These are phyloP conservation scores for Rotaria sp. DNA, from an alignment of 2,888 invertebrate species.

Conservation along the genomic window DNA sequence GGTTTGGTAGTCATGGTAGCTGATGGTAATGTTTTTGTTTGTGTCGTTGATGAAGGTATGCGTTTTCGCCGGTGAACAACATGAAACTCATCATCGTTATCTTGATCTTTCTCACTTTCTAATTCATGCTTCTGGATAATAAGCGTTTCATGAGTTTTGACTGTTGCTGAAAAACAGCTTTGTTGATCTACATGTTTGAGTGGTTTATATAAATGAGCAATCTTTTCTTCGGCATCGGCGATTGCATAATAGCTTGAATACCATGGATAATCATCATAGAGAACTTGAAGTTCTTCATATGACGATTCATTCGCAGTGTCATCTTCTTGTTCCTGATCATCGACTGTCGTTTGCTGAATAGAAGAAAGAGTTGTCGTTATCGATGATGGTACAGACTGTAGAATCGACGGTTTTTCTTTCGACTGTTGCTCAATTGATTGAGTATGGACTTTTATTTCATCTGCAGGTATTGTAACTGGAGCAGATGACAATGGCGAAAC, in stretches of 20 bases:
- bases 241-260: not conserved
- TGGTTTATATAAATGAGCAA: not conserved
- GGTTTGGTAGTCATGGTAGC: not conserved
- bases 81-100: not conserved
- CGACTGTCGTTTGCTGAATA: no score
- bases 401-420: no score
- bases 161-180: no score
- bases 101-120: not conserved
- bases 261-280: not conserved
- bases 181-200: not conserved
- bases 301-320: not conserved
- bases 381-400: no score
- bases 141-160: not conserved
- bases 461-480: no score
- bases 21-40: not conserved
- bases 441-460: no score
- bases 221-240: not conserved
- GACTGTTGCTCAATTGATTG: no score
- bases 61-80: not conserved
- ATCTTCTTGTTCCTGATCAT: not conserved
- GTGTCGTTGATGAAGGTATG: not conserved
- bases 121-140: no score
- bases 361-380: no score
- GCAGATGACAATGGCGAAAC: not conserved
- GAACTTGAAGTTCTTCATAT: not conserved